These are phyloP conservation scores for Frankliniella intonsa DNA, from an alignment of 2,888 invertebrate genomes.

Conservation along the genomic window DNA sequence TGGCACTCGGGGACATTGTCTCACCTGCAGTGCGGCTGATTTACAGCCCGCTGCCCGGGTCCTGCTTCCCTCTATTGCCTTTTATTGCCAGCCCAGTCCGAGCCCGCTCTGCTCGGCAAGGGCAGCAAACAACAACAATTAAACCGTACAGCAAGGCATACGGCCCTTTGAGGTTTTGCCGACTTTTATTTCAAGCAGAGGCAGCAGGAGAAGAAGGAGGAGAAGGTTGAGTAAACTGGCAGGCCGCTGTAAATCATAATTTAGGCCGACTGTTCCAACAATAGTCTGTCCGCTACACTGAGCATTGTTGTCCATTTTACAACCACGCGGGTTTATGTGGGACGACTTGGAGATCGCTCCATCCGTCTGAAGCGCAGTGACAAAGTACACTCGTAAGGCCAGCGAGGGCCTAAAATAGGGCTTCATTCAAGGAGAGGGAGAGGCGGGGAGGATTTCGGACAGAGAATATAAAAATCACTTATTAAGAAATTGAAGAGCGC, in stretches of 20 bases:
- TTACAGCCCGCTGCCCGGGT: neutral
- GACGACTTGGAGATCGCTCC: slow-evolving; percentile 4
- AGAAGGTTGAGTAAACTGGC: slow-evolving; percentile 13
- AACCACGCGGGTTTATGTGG: slow-evolving; percentile 13
- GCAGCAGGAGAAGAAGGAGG: neutral
- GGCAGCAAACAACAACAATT: slow-evolving; percentile 18
- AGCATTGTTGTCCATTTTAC: slow-evolving; percentile 15
- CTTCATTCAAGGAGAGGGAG: neutral
- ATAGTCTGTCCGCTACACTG: neutral
- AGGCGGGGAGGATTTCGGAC: too few relatives aligned
- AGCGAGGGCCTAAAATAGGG: neutral
- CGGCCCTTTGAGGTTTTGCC: neutral
- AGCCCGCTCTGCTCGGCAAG: neutral
- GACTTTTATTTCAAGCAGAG: neutral
- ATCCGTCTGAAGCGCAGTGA: neutral
- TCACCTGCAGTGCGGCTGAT: neutral
- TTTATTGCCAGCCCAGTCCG: neutral
- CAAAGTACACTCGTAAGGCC: neutral
- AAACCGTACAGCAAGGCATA: neutral
- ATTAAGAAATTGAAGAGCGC: neutral
- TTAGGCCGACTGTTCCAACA: slow-evolving; percentile 4
- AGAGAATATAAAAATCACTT: slow-evolving; percentile 9
- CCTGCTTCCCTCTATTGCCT: neutral
- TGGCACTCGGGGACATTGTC: neutral
- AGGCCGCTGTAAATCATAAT: slow-evolving; percentile 8